Percentiles rank a stretch among this genome's conserved stretches.
phyloP scores from a whole-genome alignment of 2,113 vertebrate genomes.

The Pristiophorus japonicus region DNA sequence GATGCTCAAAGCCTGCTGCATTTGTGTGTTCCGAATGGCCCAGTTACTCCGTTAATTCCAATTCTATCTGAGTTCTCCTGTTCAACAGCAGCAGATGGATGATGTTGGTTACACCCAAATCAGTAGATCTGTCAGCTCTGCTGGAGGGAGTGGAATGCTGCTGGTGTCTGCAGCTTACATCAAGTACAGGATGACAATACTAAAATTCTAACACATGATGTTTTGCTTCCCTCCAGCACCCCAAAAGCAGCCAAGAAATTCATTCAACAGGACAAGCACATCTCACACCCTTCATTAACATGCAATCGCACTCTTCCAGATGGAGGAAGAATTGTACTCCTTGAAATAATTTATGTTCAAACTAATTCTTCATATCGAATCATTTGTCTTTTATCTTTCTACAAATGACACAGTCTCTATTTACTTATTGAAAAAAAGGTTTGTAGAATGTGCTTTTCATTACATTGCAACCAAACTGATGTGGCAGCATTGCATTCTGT shows the following conservation, averaged over 20 bases:
- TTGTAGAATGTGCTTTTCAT: not conserved
- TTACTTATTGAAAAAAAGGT: not conserved
- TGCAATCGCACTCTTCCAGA: not conserved
- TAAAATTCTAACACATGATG: not conserved
- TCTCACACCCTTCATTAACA: not conserved
- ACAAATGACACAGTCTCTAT: not conserved
- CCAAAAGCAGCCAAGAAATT: not conserved
- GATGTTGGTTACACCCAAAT: not conserved
- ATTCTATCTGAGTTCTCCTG: not conserved
- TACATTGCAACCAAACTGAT: not conserved
- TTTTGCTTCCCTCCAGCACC: not conserved
- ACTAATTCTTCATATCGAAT: not conserved
- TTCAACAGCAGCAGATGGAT: not conserved
- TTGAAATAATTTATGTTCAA: not conserved
- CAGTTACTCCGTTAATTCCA: not conserved
- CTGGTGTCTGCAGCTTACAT: not conserved
- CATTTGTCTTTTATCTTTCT: not conserved
- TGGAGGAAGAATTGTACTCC: not conserved
- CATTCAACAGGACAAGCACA: not conserved
- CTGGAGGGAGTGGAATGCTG: conserved; percentile 6
- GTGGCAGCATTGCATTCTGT: not conserved
- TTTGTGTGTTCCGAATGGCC: not conserved
- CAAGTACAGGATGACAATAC: not conserved
- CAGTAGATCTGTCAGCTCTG: not conserved
- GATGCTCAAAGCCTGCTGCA: not conserved